These are phyloP conservation scores for Anser cygnoides DNA, from an alignment of 2,113 vertebrate species.

Conservation along the genomic window DNA sequence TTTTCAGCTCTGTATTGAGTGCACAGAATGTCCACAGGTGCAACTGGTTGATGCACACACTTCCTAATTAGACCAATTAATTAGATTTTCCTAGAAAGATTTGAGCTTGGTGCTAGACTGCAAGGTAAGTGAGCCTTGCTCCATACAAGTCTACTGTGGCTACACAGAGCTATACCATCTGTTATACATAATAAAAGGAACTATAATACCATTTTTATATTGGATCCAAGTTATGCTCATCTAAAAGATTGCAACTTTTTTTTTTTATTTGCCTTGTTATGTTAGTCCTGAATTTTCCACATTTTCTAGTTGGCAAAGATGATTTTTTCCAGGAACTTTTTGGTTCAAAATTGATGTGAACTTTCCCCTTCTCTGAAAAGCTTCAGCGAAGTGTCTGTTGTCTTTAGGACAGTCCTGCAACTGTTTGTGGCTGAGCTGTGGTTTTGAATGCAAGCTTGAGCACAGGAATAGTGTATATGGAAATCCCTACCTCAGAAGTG, in stretches of 20 bases:
- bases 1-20: neutral
- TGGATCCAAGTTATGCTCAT: neutral
- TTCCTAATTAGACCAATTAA: neutral
- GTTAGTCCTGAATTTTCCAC: slow-evolving; percentile 59
- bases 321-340: slow-evolving; percentile 19
- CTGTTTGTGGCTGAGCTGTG: neutral
- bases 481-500: neutral
- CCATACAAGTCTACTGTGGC: neutral
- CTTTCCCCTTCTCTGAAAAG: neutral
- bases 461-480: neutral
- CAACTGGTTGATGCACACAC: neutral
- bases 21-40: neutral
- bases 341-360: neutral
- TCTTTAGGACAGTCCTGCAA: neutral
- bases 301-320: slow-evolving; percentile 66
- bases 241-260: neutral
- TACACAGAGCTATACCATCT: neutral
- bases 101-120: neutral
- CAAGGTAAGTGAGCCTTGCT: neutral
- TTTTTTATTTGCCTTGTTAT: slow-evolving; percentile 18
- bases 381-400: neutral
- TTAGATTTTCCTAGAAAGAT: neutral
- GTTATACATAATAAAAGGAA: neutral
- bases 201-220: neutral
- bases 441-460: neutral